Evolutionary conservation across 2,888 invertebrate genomes (phyloP), one percentile per base, ranked within the genome.

Genomic region (Magallana nippona): DNA sequence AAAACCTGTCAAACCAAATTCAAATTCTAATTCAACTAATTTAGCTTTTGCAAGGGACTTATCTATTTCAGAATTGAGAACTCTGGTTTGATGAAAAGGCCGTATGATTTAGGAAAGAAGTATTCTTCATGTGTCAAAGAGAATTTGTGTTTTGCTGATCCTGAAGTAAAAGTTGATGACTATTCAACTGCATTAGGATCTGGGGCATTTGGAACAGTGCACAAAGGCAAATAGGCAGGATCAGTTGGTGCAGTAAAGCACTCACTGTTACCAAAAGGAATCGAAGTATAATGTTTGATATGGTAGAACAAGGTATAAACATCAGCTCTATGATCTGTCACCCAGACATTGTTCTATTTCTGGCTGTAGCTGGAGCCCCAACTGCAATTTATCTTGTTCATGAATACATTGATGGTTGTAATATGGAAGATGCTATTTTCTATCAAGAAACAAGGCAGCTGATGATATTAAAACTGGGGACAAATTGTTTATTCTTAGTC

Each of bases 341-440:
- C 57, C 79, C 79, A 15, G 58, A 79, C 79, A 58, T 79, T 27
- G 32, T 79, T 13, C 58, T 27, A 57, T 79, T 79, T 27, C 13
- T 79, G 11, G 79, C 58, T 19, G 32, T 79, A n/a, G 79, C 79
- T 17, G 11, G 58, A 79, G 10, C 57, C 0, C 13, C 22, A 27
- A 55, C 22, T 22, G 58, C 79, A 13, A 58, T 79, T 19, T 58
- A 79, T 79, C 57, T 79, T 57, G 32, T 58, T 10, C 79, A 57
- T 79, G 79, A 79, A 79, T 79, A 57, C 22, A 79, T 79, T 22
- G 32, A 57, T 19, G 79, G 32, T 10, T 79, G 79, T 22, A 79
- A 57, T 58, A 57, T 79, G 79, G 79, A 79, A 57, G 79, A 79
- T 58, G 79, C 79, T 17, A 79, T 79, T 22, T 79, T 79, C 22